Base-by-base conservation (phyloP, 2,797 vertebrate species). In the Helostoma temminkii region DNA sequence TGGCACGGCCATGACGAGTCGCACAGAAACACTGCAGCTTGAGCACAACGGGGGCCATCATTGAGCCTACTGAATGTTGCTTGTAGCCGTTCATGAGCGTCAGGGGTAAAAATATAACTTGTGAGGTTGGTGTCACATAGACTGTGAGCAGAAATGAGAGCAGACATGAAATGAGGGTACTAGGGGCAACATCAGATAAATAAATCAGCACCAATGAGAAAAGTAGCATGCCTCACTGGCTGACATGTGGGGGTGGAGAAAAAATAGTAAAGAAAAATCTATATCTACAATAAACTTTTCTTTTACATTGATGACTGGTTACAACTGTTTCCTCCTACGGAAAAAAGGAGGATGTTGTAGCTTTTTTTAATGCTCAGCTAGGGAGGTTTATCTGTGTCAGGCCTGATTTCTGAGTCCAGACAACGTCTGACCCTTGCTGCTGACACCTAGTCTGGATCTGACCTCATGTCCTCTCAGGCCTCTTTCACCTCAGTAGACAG, bases 261-360 rank as follows among this genome's bases (percentile, higher is more conserved):
- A 77, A 79, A 76, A 55, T 57, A 71, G 68, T 74, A 83, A 88
- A 80, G 63, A 67, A 80, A 90, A 92, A 93, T 91, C 90, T 74
- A 92, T 91, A 82, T 39, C 48, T 74, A 46, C 82, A 70, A 82
- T 90, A 87, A 88, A 90, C 87, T 71, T 89, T 89, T 77, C 91
- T 91, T 90, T 88, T 80, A 83, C 88, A 86, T 89, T 85, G 90
- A 92, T 85, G 82, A 88, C 66, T 78, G 81, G 88, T 92, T 89
- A 85, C 86, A 77, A 81, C 68, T 19, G 19, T 57, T 63, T 77
- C 39, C 45, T 66, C 76, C 61, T 56, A 32, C 6, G 22, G 22
- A 22, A 45, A 43, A 25, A 62, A 60, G 59, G 57, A 79, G 65
- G 77, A 83, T 45, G 66, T 21, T 50, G 67, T 62, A 52, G 71